Conservation (phyloP, 2,797 vertebrate genomes). For the Sebastes diploproa region DNA sequence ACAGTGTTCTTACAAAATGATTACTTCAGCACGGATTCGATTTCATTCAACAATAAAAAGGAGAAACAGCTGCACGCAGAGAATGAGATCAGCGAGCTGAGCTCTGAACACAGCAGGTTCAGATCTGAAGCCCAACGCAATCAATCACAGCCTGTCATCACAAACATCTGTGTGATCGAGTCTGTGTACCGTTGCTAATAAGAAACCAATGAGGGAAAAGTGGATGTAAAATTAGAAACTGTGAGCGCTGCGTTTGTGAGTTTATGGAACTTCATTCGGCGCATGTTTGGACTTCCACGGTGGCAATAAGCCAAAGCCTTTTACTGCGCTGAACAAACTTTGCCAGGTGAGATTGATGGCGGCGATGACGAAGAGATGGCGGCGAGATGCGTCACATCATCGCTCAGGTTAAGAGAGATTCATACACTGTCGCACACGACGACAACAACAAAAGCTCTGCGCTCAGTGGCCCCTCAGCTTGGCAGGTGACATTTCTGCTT, state of each 20-base stretch:
- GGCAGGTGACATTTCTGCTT: constrained; percentile 67
- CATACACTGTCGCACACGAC: constrained; percentile 19
- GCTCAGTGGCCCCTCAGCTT: constrained; percentile 10
- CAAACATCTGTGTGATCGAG: constrained; percentile 27
- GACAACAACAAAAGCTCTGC: constrained; percentile 39
- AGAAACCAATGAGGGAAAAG: not conserved
- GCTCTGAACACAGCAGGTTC: constrained; percentile 5
- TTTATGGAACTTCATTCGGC: not conserved
- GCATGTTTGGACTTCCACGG: not conserved
- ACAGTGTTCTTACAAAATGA: constrained; percentile 5
- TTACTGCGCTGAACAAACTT: not conserved
- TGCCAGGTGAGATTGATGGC: constrained; percentile 35
- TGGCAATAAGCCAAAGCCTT: not conserved
- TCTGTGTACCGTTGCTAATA: not conserved
- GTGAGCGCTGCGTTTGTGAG: not conserved
- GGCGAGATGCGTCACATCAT: constrained; percentile 36
- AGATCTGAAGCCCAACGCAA: constrained; percentile 43
- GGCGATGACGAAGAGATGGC: constrained; percentile 24
- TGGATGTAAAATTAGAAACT: not conserved
- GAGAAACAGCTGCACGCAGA: constrained; percentile 50
- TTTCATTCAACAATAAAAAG: constrained; percentile 44
- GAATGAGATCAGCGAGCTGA: constrained; percentile 38
- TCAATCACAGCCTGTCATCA: constrained; percentile 29
- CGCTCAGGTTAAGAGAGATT: constrained; percentile 51
- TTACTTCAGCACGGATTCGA: constrained; percentile 24